Evolutionary conservation across 2,888 invertebrate genomes (phyloP).

Genomic region (Synanthedon tipuliformis): DNA sequence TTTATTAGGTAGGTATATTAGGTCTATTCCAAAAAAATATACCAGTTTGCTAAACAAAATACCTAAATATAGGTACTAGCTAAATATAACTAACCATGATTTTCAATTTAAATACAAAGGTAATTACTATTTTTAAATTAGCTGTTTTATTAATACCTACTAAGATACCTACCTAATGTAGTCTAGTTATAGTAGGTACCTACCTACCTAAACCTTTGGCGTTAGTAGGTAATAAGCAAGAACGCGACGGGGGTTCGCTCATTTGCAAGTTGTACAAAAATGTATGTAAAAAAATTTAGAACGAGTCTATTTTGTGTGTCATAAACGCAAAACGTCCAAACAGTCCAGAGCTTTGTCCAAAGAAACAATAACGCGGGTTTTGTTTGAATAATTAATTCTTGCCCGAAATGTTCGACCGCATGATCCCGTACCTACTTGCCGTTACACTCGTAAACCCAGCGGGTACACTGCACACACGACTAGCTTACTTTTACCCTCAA

Average conservation of each 20-base stretch:
- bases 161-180: too few relatives aligned
- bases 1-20: too few relatives aligned
- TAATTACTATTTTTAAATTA: too few relatives aligned
- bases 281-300: not conserved
- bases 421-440: constrained; percentile 37
- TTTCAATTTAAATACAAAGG: too few relatives aligned
- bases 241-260: not conserved
- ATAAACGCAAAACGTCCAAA: constrained; percentile 67
- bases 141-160: too few relatives aligned
- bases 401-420: constrained; percentile 46
- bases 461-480: constrained; percentile 27
- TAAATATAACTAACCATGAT: too few relatives aligned
- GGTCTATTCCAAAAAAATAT: too few relatives aligned
- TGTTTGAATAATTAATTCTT: constrained; percentile 64
- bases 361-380: constrained; percentile 55
- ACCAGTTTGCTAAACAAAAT: too few relatives aligned
- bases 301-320: constrained; percentile 27
- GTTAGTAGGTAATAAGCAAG: too few relatives aligned
- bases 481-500: constrained; percentile 7
- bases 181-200: too few relatives aligned
- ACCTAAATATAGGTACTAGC: too few relatives aligned
- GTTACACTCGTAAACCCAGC: constrained; percentile 59
- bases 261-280: not conserved
- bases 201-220: too few relatives aligned
- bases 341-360: constrained; percentile 39